Evolutionary conservation across 2,113 vertebrate genomes (phyloP).

Genomic region (Mesocricetus auratus): DNA sequence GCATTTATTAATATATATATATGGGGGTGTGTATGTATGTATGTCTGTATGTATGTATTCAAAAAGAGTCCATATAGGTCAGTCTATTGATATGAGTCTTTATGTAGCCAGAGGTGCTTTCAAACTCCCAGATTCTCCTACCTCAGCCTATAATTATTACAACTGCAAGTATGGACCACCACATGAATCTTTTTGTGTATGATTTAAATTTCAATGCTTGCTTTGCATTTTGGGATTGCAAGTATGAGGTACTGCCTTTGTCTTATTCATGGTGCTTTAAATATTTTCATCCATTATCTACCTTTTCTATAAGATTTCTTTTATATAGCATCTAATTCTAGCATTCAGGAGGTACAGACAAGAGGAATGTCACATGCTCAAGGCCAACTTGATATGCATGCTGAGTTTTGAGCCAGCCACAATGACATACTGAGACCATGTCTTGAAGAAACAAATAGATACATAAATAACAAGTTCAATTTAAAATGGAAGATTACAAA

Average conservation of each 20-base stretch:
- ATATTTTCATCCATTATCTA: not conserved
- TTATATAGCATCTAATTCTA: not conserved
- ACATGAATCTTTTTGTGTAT: not conserved
- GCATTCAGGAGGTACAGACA: too few species aligned
- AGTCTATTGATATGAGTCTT: not conserved
- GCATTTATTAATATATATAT: not conserved
- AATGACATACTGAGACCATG: too few species aligned
- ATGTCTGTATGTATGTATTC: not conserved
- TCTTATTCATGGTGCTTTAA: not conserved
- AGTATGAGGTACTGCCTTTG: not conserved
- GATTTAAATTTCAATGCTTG: not conserved
- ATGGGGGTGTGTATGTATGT: not conserved
- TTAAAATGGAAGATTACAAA: not conserved
- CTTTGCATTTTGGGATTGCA: not conserved
- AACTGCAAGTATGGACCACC: too few species aligned
- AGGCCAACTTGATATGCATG: too few species aligned
- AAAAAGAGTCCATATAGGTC: not conserved
- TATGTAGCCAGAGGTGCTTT: not conserved
- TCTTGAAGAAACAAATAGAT: not conserved
- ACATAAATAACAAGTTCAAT: not conserved
- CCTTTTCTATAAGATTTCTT: not conserved
- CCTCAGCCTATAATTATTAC: not conserved
- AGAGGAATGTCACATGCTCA: not conserved
- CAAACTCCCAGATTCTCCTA: not conserved
- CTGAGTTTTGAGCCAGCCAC: not conserved